Base-by-base conservation (phyloP, 53 echinoderm and acorn worm species). In the Stichopus horrens region DNA sequence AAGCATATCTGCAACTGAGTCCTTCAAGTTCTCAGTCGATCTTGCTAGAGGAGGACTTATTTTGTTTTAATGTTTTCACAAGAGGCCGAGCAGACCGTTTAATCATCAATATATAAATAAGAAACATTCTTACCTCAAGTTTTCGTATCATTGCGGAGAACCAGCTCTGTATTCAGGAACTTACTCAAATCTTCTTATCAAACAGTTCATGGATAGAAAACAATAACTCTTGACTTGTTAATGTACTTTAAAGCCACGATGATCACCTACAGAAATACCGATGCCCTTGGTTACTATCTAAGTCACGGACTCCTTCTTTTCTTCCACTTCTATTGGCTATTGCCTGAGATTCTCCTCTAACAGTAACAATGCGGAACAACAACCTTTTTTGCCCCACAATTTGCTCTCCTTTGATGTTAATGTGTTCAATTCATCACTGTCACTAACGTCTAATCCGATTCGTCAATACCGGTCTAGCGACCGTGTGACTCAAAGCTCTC, bases 401-500 rank as follows among this genome's bases (percentile, higher is more conserved):
- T 37, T 37, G 37, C 37, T 81, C 57, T 81, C 58, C n/a, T 56
- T 53, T 55, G 21, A 13, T 58, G 21, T 10, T 2, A 9, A 8
- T 19, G 19, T 57, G 22, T 56, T 21, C 57, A 81, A 81, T 81
- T 57, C 58, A 58, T 81, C 81, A 81, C 76, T 76, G 76, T 76
- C 76, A 76, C 76, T 76, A 76, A 76, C 76, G 23, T 7, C 23
- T 76, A 76, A 76, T 76, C 76, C 76, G 76, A 76, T 76, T 76
- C 76, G 76, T 76, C 76, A 76, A 76, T 76, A 76, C 76, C 76
- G 37, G 76, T 76, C 76, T 9, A 51, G 9, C 37, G 37, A 51
- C 76, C 76, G 37, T 51, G 37, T 51, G 76, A 76, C 76, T 76
- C 18, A 7, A 76, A 76, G 37, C 6, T 7, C 23, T 23, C 9